A percentile compares a stretch with the other conserved stretches of the same genome.
phyloP scores from a whole-genome alignment of 53 echinoderm and acorn worm species.

The Echinarachnius parma region DNA sequence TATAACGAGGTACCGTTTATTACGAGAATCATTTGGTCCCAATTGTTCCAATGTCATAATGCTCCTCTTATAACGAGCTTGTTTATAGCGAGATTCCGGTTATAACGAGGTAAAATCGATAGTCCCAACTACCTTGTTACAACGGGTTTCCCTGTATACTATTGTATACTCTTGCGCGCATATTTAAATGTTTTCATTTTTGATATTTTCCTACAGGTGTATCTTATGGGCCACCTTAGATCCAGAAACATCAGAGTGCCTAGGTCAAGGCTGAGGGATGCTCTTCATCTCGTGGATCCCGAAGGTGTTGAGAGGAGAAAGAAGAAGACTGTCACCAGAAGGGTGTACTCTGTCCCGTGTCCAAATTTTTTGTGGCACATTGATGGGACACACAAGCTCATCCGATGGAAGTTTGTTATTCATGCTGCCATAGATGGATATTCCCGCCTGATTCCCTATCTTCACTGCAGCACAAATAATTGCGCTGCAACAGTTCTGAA shows the following conservation, averaged over 20 bases:
- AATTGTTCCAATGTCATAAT: no score
- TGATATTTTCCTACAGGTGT: constrained; percentile 11
- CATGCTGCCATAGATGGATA: constrained; percentile 66
- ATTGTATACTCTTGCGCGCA: neutral
- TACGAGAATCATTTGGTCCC: no score
- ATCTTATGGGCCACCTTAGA: constrained; percentile 45
- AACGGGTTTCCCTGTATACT: neutral
- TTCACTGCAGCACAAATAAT: constrained; percentile 47
- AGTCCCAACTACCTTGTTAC: no score
- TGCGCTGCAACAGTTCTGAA: constrained; percentile 23
- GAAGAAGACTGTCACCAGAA: constrained; percentile 22
- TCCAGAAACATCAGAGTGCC: constrained; percentile 26
- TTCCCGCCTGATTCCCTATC: constrained; percentile 32
- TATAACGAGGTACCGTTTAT: no score
- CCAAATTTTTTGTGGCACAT: constrained; percentile 56
- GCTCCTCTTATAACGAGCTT: no score
- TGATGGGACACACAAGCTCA: constrained; percentile 60
- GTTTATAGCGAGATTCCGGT: no score
- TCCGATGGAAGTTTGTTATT: constrained; percentile 53
- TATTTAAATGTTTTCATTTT: neutral
- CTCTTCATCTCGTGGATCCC: constrained; percentile 34
- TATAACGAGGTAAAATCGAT: no score
- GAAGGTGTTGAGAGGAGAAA: constrained; percentile 35
- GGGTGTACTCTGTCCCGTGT: constrained; percentile 40
- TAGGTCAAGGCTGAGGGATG: constrained; percentile 28